These are phyloP conservation scores for Stichopus horrens DNA, from an alignment of 53 echinoderm and acorn worm genomes.

Conservation along the genomic window DNA sequence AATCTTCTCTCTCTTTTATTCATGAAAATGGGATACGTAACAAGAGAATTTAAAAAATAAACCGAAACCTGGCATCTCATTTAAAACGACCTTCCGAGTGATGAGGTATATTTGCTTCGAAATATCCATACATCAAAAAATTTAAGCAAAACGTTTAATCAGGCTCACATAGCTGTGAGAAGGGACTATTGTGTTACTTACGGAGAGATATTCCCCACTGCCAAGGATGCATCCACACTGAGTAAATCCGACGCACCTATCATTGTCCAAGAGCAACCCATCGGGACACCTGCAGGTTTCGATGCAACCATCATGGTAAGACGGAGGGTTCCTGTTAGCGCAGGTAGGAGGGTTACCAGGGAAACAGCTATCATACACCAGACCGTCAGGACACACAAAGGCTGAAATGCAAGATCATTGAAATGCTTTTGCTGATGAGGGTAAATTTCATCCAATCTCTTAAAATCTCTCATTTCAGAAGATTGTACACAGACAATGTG, in stretches of 20 bases:
- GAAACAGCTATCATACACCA: conserved; percentile 57
- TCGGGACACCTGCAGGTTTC: conserved; percentile 83
- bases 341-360: conserved; percentile 71
- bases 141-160: no score
- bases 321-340: conserved; percentile 42
- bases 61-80: no score
- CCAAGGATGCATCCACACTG: conserved; percentile 73
- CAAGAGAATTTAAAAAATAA: no score
- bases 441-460: no score
- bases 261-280: conserved; percentile 67
- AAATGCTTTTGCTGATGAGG: background rate
- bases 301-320: conserved; percentile 33
- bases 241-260: conserved; percentile 66
- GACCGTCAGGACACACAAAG: conserved; percentile 52
- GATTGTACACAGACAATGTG: no score
- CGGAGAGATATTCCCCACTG: conserved; percentile 67
- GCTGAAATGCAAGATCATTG: conserved; percentile 15
- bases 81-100: no score
- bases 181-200: conserved; percentile 18
- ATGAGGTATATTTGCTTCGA: no score
- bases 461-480: no score
- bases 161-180: no score
- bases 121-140: no score
- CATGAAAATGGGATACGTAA: no score
- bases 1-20: no score